Percentiles rank a stretch among this genome's conserved stretches.
phyloP scores from a whole-genome alignment of 2,113 vertebrate genomes.

The Oenanthe melanoleuca region DNA sequence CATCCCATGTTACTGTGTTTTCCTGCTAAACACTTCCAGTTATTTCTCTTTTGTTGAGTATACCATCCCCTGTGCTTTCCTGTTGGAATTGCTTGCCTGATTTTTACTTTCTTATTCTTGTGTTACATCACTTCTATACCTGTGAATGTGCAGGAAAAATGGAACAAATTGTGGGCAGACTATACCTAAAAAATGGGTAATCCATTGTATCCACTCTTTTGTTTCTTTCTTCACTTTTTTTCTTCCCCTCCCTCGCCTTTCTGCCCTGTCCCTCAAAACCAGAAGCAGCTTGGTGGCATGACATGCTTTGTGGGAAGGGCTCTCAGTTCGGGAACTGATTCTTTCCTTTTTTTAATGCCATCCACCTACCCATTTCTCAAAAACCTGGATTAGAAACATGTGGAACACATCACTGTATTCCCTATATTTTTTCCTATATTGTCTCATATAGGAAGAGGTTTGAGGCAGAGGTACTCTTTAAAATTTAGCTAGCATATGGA shows the following conservation, averaged over 20 bases:
- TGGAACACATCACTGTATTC: neutral
- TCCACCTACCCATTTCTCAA: slow-evolving; percentile 3
- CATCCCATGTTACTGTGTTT: neutral
- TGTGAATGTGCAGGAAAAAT: neutral
- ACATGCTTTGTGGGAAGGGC: neutral
- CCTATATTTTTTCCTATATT: slow-evolving; percentile 1
- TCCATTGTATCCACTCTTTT: neutral
- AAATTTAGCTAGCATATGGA: neutral
- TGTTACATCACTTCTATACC: neutral
- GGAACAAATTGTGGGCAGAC: neutral
- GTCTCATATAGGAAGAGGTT: neutral
- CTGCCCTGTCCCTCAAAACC: neutral
- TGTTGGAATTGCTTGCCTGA: neutral
- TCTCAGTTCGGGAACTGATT: neutral
- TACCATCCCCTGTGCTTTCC: neutral
- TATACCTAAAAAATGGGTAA: neutral
- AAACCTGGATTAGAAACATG: neutral
- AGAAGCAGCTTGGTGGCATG: neutral
- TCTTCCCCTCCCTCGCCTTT: neutral
- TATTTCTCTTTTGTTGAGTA: neutral
- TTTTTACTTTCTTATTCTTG: neutral
- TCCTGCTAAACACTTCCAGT: neutral
- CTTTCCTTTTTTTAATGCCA: neutral
- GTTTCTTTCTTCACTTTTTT: neutral
- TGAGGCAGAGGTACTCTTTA: neutral